phyloP scores from a whole-genome alignment of 2,113 vertebrate species.

The Eurypyga helias region DNA sequence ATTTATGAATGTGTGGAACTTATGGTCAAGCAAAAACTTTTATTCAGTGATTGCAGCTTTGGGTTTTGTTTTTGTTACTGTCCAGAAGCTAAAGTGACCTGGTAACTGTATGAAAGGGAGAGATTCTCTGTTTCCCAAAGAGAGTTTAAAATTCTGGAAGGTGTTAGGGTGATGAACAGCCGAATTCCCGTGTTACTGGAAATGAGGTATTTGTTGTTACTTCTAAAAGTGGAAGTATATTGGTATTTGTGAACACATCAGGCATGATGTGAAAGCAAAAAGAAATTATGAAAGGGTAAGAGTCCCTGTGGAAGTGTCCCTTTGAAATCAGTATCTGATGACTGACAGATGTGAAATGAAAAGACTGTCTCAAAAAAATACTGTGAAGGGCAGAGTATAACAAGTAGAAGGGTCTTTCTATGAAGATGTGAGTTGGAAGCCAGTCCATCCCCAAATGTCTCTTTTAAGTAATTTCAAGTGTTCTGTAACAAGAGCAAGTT shows the following conservation, averaged over 20 bases:
- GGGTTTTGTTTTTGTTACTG: not conserved
- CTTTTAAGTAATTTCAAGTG: not conserved
- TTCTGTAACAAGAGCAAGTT: not conserved
- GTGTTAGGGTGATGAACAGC: not conserved
- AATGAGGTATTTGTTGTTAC: not conserved
- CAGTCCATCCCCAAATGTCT: not conserved
- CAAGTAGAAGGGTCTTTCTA: not conserved
- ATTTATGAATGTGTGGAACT: not conserved
- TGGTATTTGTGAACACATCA: slow-evolving; percentile 32
- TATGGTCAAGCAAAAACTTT: not conserved
- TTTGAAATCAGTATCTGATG: slow-evolving; percentile 43
- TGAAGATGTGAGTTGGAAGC: slow-evolving; percentile 20
- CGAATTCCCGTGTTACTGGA: not conserved
- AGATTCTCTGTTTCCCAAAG: not conserved
- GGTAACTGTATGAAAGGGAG: not conserved
- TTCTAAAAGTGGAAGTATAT: not conserved
- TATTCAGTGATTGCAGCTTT: not conserved
- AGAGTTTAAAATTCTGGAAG: not conserved
- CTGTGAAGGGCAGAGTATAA: not conserved
- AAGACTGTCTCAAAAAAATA: not conserved
- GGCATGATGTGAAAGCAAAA: slow-evolving; percentile 4
- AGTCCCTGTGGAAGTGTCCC: slow-evolving; percentile 26
- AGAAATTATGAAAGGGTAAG: slow-evolving; percentile 13
- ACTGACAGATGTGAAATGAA: slow-evolving; percentile 55
- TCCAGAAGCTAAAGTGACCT: not conserved